Base-by-base conservation (phyloP, 2,888 invertebrate species). In the Ecdyonurus torrentis region DNA sequence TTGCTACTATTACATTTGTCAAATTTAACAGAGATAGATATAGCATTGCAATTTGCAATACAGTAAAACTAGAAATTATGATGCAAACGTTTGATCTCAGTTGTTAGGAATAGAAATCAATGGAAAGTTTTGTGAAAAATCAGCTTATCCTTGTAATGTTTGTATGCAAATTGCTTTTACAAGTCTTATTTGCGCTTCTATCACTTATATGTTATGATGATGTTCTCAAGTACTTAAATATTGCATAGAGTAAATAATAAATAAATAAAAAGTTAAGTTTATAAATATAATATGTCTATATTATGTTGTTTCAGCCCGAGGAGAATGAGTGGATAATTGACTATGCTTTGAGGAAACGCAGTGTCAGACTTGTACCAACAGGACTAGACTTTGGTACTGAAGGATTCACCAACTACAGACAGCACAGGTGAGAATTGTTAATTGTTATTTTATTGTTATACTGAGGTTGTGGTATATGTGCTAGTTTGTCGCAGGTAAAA, bases 311-410 rank as follows among this genome's bases (percentile, higher is more conserved):
- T n/a, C 67, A 83, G 81, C 91, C 96, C 0, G 99, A 99, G 75
- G 99, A 99, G 77, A 99, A 99, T 76, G 99, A 99, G 75, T 90
- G 89, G 81, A 94, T 99, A 0, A 84, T 99, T 37, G 91, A 99
- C 75, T 98, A 92, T 76, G 97, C 91, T 1, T 76, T 99, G 55
- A 92, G 87, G 72, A 91, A 93, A 72, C 82, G 99, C 62, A 87
- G 91, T 73, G 96, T 99, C 0, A 95, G 96, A 75, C 75, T 99
- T 52, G 91, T 98, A 1, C 86, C 91, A 0, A 92, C 95, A 53
- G 95, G 94, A 0, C 78, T 99, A 64, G 91, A 94, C 71, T 96
- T 99, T 79, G 99, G 99, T 20, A 86, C 87, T 20, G 91, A 94
- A 72, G 99, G 99, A 19, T 98, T 96, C 74, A 84, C 86, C 0